Conservation (phyloP, 2,888 invertebrate genomes). For the Pandemis cinnamomeana region DNA sequence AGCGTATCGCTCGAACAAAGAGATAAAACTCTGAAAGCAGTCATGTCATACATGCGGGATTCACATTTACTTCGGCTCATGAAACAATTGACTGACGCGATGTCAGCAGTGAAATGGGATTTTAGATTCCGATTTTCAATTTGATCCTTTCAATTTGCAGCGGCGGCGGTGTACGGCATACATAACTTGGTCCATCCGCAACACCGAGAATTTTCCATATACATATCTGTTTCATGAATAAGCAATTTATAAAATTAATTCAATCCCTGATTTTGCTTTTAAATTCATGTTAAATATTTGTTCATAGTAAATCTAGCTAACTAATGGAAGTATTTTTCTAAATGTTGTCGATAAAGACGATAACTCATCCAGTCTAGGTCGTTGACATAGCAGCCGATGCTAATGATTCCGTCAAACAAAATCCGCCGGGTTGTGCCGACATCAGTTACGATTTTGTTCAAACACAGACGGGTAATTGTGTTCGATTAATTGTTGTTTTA, state of each 20-base stretch:
- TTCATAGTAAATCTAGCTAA: neutral
- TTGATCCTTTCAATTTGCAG: constrained; percentile 6
- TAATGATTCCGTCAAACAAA: constrained; percentile 21
- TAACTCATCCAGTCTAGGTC: constrained; percentile 12
- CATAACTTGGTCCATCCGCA: neutral
- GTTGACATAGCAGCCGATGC: constrained; percentile 11
- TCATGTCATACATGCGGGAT: constrained; percentile 43
- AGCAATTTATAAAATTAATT: constrained; percentile 2
- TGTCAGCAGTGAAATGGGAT: constrained; percentile 21
- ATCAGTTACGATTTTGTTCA: constrained; percentile 29
- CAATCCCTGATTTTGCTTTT: neutral
- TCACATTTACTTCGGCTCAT: constrained; percentile 34
- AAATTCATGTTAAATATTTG: neutral
- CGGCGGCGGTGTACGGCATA: neutral
- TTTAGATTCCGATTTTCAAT: constrained; percentile 17
- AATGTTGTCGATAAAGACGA: neutral
- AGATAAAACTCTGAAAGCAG: constrained; percentile 37
- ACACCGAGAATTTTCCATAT: neutral
- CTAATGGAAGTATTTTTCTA: neutral
- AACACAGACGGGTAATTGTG: constrained; percentile 30
- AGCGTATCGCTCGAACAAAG: constrained; percentile 38
- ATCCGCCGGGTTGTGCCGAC: constrained; percentile 11
- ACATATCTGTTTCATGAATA: constrained; percentile 7
- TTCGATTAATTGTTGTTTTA: constrained; percentile 38
- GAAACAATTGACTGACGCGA: constrained; percentile 27